phyloP scores from a whole-genome alignment of 2,797 vertebrate species.

The Triplophysa bombifrons region DNA sequence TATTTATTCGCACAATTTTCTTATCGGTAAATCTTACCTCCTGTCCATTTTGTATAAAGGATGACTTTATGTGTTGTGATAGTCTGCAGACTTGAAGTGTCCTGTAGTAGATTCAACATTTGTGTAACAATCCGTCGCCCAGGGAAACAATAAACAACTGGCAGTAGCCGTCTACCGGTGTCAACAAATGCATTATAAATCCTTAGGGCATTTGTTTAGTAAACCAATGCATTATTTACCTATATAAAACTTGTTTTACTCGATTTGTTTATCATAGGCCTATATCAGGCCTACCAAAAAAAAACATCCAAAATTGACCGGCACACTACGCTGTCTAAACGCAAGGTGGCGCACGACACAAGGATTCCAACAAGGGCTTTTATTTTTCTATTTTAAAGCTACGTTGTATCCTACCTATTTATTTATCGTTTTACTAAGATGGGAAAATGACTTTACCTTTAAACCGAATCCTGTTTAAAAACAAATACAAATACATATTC shows the following conservation, averaged over 20 bases:
- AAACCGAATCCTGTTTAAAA: too few species aligned
- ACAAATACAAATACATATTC: too few species aligned
- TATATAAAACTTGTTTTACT: neutral
- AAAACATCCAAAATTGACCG: neutral
- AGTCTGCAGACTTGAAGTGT: neutral
- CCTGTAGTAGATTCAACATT: neutral
- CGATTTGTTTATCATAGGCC: neutral
- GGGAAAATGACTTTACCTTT: too few species aligned
- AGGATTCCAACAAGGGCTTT: too few species aligned
- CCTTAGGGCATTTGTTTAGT: neutral
- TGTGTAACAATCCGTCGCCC: conserved; percentile 13
- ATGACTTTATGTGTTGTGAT: neutral
- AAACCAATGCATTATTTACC: neutral
- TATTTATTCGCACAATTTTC: neutral
- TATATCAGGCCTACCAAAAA: neutral
- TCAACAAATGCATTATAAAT: neutral
- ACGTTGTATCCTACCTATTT: too few species aligned
- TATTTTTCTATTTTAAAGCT: too few species aligned
- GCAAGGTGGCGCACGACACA: conserved; percentile 52
- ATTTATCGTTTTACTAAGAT: too few species aligned
- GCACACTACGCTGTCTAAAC: too few species aligned
- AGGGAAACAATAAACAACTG: conserved; percentile 20
- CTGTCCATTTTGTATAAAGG: neutral
- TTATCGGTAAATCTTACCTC: conserved; percentile 9
- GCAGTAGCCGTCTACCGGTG: neutral